Percentiles rank a stretch among this genome's conserved stretches.
Evolutionary conservation across 2,113 vertebrate genomes (phyloP).

Genomic region (Caloenas nicobarica): DNA sequence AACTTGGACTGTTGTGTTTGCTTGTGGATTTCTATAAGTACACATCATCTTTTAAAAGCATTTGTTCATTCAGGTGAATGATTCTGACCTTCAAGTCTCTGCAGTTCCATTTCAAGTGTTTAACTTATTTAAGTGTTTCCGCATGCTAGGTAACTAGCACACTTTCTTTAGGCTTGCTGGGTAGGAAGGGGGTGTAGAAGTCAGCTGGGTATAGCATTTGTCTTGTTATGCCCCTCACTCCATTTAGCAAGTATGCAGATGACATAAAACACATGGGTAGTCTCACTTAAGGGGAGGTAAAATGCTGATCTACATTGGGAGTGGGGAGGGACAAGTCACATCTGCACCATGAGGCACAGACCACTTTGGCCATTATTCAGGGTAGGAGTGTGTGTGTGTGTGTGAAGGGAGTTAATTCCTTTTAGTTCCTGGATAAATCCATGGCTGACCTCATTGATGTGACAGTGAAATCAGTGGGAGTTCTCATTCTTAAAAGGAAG

Average conservation of each 20-base stretch:
- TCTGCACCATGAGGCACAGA: neutral
- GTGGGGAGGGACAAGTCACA: neutral
- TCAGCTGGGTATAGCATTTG: neutral
- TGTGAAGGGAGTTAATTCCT: constrained; percentile 45
- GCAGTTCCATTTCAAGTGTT: neutral
- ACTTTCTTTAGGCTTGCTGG: neutral
- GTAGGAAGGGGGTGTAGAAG: neutral
- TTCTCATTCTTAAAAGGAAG: constrained; percentile 15
- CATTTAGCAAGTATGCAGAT: neutral
- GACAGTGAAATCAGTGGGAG: constrained; percentile 36
- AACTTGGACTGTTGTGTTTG: neutral
- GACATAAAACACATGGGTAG: neutral
- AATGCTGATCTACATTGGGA: neutral
- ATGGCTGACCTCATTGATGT: constrained; percentile 35
- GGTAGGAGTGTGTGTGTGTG: neutral
- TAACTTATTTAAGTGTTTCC: constrained; percentile 2
- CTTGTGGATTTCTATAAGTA: neutral
- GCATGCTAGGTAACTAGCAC: neutral
- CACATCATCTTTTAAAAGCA: neutral
- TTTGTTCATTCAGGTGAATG: neutral
- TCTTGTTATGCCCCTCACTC: neutral
- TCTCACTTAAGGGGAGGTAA: neutral
- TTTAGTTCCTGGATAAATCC: constrained; percentile 38
- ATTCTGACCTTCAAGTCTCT: neutral
- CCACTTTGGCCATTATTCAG: neutral